Base-by-base conservation (phyloP, 2,113 vertebrate genomes). In the Ptychochromis oligacanthus region DNA sequence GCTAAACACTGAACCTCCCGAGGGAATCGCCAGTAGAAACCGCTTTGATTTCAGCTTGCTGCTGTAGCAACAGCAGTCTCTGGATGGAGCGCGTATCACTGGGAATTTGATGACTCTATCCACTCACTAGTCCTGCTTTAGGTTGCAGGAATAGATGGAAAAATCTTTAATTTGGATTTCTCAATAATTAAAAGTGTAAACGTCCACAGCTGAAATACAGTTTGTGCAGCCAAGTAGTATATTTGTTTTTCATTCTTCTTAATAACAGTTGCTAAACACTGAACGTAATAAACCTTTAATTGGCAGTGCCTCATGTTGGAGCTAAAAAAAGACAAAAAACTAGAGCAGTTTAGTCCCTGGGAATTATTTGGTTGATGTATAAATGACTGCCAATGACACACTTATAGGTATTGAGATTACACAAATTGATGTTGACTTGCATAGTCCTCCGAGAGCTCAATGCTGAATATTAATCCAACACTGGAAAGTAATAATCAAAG, bases 401-500 rank as follows among this genome's bases (percentile, higher is more conserved):
- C 75, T 85, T 88, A 75, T 80, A 89, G 83, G 75, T 89, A 86
- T 79, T 90, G 79, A 88, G 80, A 93, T 92, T 81, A 85, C 84
- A 75, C 82, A 89, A 93, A 93, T 89, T 93, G 87, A 93, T 88
- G 89, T 79, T 90, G 94, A 92, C 88, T 78, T 55, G 72, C 83
- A 72, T 40, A 59, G 81, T 89, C 93, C 86, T 93, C 82, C 17
- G 89, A 93, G 91, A 87, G 76, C 62, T 60, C 59, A 77, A 77
- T 52, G 83, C 80, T 91, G 88, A 94, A 93, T 94, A 89, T 91
- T 91, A 93, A 93, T 93, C 83, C 82, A 84, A 89, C 80, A 60
- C 81, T 85, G 80, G 80, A 85, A 91, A 93, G 91, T 77, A 89
- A 90, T 90, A 92, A 93, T 96, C 89, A 93, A 94, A 92, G 91